A percentile compares a stretch with the other conserved stretches of the same genome.
phyloP scores from a whole-genome alignment of 2,113 vertebrate genomes.

The Oreochromis tanganicae region DNA sequence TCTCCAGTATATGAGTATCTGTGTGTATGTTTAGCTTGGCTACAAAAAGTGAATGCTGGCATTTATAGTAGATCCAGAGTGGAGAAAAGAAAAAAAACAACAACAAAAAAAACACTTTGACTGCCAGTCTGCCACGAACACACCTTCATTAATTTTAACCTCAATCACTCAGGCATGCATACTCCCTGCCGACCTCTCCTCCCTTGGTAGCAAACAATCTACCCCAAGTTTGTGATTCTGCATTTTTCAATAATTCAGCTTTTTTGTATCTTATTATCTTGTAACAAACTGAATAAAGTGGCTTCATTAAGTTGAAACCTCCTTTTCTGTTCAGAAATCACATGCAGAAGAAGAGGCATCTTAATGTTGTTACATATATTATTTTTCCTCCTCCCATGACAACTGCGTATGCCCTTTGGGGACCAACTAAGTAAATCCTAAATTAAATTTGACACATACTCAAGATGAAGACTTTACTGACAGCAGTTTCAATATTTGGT shows the following conservation, averaged over 20 bases:
- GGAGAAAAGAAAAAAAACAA: slow-evolving; percentile 49
- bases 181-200: slow-evolving; percentile 17
- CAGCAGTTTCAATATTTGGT: neutral
- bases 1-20: slow-evolving; percentile 17
- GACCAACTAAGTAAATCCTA: neutral
- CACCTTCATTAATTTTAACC: slow-evolving; percentile 45
- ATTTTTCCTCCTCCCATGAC: neutral
- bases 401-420: neutral
- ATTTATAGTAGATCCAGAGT: slow-evolving; percentile 52
- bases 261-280: neutral
- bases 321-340: neutral
- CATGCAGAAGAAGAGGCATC: neutral
- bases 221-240: neutral
- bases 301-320: neutral
- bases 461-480: neutral
- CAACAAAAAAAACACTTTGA: slow-evolving; percentile 52
- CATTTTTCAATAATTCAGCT: neutral
- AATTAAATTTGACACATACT: slow-evolving; percentile 5
- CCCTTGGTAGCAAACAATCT: neutral
- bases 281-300: neutral
- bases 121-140: slow-evolving; percentile 46
- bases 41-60: slow-evolving; percentile 43
- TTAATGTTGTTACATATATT: neutral
- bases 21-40: slow-evolving; percentile 52
- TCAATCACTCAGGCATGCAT: slow-evolving; percentile 28